Conservation (phyloP, 2,113 vertebrate species). For the Notothenia rossii region DNA sequence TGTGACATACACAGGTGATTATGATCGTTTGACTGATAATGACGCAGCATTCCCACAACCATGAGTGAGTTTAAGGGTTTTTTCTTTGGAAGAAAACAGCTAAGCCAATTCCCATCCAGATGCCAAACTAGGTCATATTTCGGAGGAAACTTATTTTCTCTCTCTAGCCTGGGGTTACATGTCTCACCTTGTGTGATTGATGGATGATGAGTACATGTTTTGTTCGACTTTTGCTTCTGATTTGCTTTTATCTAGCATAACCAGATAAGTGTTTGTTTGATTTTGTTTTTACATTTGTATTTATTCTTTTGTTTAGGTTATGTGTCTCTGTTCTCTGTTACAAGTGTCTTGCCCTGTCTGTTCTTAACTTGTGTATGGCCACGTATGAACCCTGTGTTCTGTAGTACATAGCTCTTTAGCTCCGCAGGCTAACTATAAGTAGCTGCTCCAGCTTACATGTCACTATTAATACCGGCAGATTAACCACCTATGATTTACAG, state of each 20-base stretch:
- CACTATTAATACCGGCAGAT: conserved; percentile 81
- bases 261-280: neutral
- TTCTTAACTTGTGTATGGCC: conserved; percentile 40
- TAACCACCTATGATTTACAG: conserved; percentile 71
- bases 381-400: conserved; percentile 52
- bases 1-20: conserved; percentile 54
- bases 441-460: conserved; percentile 78
- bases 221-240: conserved; percentile 18
- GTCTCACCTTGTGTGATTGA: conserved; percentile 26
- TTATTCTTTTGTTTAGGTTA: neutral
- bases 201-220: conserved; percentile 29
- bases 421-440: conserved; percentile 76
- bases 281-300: neutral
- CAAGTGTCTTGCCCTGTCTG: conserved; percentile 1
- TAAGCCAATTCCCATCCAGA: conserved; percentile 15
- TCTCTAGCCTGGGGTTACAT: conserved; percentile 20
- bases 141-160: conserved; percentile 18
- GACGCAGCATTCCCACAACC: conserved; percentile 38
- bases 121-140: conserved; percentile 44
- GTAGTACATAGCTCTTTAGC: conserved; percentile 70
- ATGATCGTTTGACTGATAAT: conserved; percentile 35
- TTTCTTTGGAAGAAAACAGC: conserved; percentile 41
- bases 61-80: neutral
- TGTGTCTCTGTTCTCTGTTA: neutral
- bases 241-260: conserved; percentile 5